Evolutionary conservation across 2,113 vertebrate genomes (phyloP).

Genomic region (Antechinus flavipes): DNA sequence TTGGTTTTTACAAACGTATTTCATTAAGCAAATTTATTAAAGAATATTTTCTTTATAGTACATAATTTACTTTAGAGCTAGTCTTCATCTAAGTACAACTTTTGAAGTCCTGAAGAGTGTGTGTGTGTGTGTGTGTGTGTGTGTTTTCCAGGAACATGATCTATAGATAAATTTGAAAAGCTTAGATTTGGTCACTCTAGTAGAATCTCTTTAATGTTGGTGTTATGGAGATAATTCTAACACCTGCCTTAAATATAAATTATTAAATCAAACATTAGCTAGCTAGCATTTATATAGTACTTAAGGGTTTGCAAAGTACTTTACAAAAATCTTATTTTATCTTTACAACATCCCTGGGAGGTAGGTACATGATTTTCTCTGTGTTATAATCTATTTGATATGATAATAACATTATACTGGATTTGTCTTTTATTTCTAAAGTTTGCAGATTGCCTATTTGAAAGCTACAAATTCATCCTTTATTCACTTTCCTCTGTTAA

Average conservation of each 20-base stretch:
- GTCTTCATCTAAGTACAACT: constrained; percentile 1
- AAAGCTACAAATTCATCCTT: constrained; percentile 18
- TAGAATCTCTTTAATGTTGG: not conserved
- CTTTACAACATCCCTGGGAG: not conserved
- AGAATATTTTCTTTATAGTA: not conserved
- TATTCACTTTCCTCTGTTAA: constrained; percentile 39
- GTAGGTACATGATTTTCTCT: not conserved
- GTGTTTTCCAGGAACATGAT: not conserved
- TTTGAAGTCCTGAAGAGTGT: constrained; percentile 5
- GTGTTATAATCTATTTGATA: not conserved
- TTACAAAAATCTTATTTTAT: not conserved
- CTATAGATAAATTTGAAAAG: not conserved
- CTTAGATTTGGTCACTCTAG: not conserved
- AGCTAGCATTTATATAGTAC: not conserved
- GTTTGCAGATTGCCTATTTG: not conserved
- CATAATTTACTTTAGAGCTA: not conserved
- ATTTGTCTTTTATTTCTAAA: not conserved
- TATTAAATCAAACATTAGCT: not conserved
- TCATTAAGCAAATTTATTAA: not conserved
- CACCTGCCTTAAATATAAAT: not conserved
- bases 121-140: not conserved
- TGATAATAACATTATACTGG: not conserved
- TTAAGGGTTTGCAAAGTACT: not conserved
- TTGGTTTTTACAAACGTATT: not conserved
- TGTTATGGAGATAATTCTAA: not conserved